Evolutionary conservation across 2,797 vertebrate genomes (phyloP).

Genomic region (Acridotheres tristis): DNA sequence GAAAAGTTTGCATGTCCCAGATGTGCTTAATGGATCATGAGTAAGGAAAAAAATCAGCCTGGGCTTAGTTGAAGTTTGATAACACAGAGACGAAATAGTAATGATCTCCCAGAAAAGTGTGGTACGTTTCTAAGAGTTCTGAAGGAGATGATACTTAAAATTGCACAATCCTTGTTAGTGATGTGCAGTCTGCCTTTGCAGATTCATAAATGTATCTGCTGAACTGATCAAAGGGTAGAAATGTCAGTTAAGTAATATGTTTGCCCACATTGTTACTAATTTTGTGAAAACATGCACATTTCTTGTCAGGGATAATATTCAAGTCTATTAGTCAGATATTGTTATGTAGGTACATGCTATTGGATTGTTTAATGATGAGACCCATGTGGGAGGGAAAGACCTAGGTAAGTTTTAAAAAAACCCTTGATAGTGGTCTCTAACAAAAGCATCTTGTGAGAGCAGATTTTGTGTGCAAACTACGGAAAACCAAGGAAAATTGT

Average conservation of each 20-base stretch:
- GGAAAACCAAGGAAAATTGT: background rate
- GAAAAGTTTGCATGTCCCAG: background rate
- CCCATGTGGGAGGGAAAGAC: background rate
- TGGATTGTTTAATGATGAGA: background rate
- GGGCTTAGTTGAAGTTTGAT: background rate
- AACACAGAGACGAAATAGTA: background rate
- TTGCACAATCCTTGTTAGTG: background rate
- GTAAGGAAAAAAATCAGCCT: background rate
- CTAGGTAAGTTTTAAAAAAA: background rate
- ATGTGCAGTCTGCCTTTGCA: background rate
- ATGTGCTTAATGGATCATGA: background rate
- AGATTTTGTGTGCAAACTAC: background rate
- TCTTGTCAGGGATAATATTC: background rate
- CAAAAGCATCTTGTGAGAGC: background rate
- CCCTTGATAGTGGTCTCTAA: background rate
- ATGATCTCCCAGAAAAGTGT: rapidly evolving
- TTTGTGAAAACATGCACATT: background rate
- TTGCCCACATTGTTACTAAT: background rate
- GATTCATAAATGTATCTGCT: background rate
- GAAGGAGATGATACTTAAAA: background rate
- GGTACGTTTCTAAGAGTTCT: background rate
- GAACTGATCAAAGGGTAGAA: background rate
- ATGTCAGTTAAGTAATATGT: background rate
- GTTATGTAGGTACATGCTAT: background rate
- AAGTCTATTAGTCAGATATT: background rate